Evolutionary conservation across 2,113 vertebrate species (phyloP), one percentile per base, ranked within the genome.

Genomic region (Mustela nigripes): DNA sequence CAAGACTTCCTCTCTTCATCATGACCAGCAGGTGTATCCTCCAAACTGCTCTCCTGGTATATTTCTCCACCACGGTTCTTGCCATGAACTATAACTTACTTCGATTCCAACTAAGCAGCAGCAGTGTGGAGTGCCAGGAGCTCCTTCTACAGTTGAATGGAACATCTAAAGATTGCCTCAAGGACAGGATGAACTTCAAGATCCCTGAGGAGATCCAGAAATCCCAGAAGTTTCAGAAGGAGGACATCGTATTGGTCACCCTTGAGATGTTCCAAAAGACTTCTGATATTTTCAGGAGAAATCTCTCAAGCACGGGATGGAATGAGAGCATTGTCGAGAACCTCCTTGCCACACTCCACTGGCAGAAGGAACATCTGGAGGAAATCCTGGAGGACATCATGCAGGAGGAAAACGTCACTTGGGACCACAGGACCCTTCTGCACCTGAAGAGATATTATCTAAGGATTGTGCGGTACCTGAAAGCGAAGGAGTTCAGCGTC

Each of bases 261-360:
- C 39, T 87, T 4, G 92, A 95, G 91, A 97, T 98, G 94, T 58
- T 98, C 42, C 90, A 74, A 81, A 89, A 98, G 24, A 96, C 97
- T 91, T 92, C 83, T 0, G 0, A 0, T 2, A 16, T 98, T 58
- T 96, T 98, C 91, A 69, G 0, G 28, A 90, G 39, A 45, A 62
- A 90, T 22, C 15, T 85, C 45, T 92, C 96, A 0, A 88, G 65
- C 45, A 80, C 91, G 7, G 87, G 71, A 31, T 98, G 98, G 98
- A 86, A 98, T 71, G 8, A 91, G 14, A 79, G 71, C 73, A 58
- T 88, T 12, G 10, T 94, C 0, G 4, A 65, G 28, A 3, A 74
- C 1, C 79, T 98, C 71, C 62, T 26, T n/a, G 24, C 0, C 42
- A 7, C 76, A 42, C 16, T 98, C 10, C 0, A 80, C 4, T 1